Evolutionary conservation across 2,888 invertebrate genomes (phyloP), one percentile per base, ranked within the genome.

Genomic region (Lymantria dispar): DNA sequence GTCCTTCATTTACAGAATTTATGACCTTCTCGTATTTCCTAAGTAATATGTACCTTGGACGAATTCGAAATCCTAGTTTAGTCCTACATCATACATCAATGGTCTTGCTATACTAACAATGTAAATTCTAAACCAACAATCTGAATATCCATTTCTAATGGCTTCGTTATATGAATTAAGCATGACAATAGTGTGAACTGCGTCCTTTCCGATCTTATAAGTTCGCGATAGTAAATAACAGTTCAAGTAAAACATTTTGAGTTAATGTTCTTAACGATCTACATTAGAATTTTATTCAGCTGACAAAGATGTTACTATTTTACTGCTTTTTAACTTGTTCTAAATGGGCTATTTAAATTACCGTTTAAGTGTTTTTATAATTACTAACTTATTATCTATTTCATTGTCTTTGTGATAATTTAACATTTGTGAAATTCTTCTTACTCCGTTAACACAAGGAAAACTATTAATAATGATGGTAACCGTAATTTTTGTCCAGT

Each of bases 1-100:
- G 78, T 83, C 84, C 85, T 85, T 87, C 85, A 87, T 87, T 88
- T 87, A 74, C 75, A 64, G 69, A 76, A 86, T 83, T 85, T 86
- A 88, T 82, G 71, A 78, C 80, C 77, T 78, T 76, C 83, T 83
- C 81, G 84, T 87, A 87, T 87, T 87, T 81, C 77, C 72, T 80
- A 80, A 85, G 80, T 78, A 77, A 65, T 76, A 68, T 79, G 75
- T 81, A 74, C 74, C 77, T 72, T 72, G 75, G 74, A 76, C 71
- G 68, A 74, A 80, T 77, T 76, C 67, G 43, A 52, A 70, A 60
- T 64, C 58, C 68, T 53, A 49, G 60, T 58, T 67, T 57, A 55
- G 68, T 71, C 66, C 60, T 64, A 55, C 49, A 50, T 60, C 61
- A 54, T 56, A 57, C 54, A 47, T 48, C 52, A 45, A 50, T 56